Percentiles rank a stretch among this genome's conserved stretches.
phyloP scores from a whole-genome alignment of 2,888 invertebrate genomes.

The Hofmannophila pseudospretella region DNA sequence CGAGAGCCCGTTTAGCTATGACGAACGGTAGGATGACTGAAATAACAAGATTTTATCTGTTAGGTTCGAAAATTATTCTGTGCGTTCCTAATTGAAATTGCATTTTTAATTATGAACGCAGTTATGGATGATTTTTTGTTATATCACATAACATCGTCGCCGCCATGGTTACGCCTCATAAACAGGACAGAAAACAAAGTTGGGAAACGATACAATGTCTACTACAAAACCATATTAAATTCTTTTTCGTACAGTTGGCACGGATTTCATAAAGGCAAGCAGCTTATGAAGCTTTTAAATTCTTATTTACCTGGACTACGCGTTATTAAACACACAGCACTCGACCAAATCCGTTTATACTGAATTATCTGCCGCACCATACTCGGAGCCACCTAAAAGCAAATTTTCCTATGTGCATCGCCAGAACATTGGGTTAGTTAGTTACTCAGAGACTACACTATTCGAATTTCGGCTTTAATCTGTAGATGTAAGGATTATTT shows the following conservation, averaged over 20 bases:
- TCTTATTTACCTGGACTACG: constrained; percentile 20
- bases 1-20: too few relatives aligned
- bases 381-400: constrained; percentile 47
- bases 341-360: constrained; percentile 44
- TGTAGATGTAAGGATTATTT: constrained; percentile 32
- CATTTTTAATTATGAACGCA: too few relatives aligned
- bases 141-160: too few relatives aligned
- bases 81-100: too few relatives aligned
- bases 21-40: too few relatives aligned
- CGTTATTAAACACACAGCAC: constrained; percentile 40
- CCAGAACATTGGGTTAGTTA: constrained; percentile 48
- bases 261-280: neutral
- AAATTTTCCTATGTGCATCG: constrained; percentile 50
- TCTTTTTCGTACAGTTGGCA: neutral
- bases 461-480: constrained; percentile 39
- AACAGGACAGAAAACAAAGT: too few relatives aligned
- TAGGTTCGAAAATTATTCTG: too few relatives aligned
- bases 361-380: constrained; percentile 50
- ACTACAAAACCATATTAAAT: too few relatives aligned
- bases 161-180: too few relatives aligned
- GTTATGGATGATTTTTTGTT: too few relatives aligned
- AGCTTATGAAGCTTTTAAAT: constrained; percentile 30
- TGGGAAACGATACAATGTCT: too few relatives aligned
- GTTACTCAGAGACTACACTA: constrained; percentile 22
- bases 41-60: too few relatives aligned